These are phyloP conservation scores for Cynopterus sphinx DNA, from an alignment of 2,797 vertebrate genomes.

Conservation along the genomic window DNA sequence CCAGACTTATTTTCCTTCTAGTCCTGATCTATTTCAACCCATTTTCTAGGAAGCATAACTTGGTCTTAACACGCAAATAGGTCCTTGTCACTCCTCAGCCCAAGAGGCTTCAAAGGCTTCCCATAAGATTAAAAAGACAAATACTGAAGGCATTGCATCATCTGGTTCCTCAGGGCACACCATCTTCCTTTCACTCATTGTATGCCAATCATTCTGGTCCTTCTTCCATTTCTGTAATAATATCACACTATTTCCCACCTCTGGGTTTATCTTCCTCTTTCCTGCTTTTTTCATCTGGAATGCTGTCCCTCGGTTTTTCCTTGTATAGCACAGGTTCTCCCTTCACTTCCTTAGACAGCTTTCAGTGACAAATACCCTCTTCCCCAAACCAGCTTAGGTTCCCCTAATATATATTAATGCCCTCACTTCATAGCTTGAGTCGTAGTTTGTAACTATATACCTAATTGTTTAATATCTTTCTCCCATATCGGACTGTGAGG, in stretches of 20 bases:
- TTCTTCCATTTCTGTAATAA: background rate
- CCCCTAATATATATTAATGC: background rate
- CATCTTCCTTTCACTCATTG: background rate
- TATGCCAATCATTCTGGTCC: background rate
- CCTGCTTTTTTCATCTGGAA: background rate
- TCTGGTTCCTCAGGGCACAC: background rate
- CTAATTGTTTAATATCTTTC: background rate
- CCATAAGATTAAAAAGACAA: background rate
- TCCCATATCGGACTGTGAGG: background rate
- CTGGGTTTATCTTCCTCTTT: background rate
- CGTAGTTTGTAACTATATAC: background rate
- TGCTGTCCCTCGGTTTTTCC: accelerated
- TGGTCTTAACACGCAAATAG: background rate
- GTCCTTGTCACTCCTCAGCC: background rate
- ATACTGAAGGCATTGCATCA: background rate
- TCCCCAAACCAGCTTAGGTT: background rate
- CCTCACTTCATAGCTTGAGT: background rate
- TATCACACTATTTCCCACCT: background rate
- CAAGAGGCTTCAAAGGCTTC: background rate
- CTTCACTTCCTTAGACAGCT: background rate
- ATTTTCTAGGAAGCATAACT: background rate
- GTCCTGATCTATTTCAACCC: background rate
- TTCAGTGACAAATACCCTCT: background rate
- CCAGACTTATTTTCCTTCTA: background rate
- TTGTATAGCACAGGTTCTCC: background rate